Conservation (phyloP, 2,888 invertebrate species). For the Hirtodrosophila alboralis region DNA sequence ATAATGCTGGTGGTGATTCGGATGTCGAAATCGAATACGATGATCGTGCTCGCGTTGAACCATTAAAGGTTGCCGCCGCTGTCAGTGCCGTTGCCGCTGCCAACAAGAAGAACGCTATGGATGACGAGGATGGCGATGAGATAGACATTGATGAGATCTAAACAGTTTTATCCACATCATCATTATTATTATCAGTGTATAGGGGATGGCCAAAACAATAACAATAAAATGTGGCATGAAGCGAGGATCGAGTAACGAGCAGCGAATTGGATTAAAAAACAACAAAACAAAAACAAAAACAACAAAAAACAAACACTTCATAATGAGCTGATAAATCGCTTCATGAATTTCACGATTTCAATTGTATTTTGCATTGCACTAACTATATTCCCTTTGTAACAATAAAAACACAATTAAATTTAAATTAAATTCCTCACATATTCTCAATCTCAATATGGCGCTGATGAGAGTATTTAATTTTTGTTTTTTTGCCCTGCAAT, state of each 20-base stretch:
- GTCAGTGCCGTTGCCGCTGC: slow-evolving; percentile 82
- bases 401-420: slow-evolving; percentile 41
- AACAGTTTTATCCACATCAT: slow-evolving; percentile 49
- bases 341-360: slow-evolving; percentile 22
- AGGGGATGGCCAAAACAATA: too few species aligned
- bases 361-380: slow-evolving; percentile 47
- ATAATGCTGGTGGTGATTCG: slow-evolving; percentile 85
- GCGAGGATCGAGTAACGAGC: not conserved
- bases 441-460: slow-evolving; percentile 12
- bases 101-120: slow-evolving; percentile 85
- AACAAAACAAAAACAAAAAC: too few species aligned
- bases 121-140: slow-evolving; percentile 91
- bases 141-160: slow-evolving; percentile 97
- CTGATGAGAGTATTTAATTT: too few species aligned
- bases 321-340: slow-evolving; percentile 9
- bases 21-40: slow-evolving; percentile 93
- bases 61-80: slow-evolving; percentile 88
- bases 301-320: too few species aligned
- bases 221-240: too few species aligned
- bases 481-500: slow-evolving; percentile 16
- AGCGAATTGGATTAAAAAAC: slow-evolving; percentile 1
- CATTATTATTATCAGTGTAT: too few species aligned
- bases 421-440: slow-evolving; percentile 40
- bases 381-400: slow-evolving; percentile 42
- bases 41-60: slow-evolving; percentile 92